Conservation (phyloP, 2,797 vertebrate species). For the Chromobotia macracanthus region DNA sequence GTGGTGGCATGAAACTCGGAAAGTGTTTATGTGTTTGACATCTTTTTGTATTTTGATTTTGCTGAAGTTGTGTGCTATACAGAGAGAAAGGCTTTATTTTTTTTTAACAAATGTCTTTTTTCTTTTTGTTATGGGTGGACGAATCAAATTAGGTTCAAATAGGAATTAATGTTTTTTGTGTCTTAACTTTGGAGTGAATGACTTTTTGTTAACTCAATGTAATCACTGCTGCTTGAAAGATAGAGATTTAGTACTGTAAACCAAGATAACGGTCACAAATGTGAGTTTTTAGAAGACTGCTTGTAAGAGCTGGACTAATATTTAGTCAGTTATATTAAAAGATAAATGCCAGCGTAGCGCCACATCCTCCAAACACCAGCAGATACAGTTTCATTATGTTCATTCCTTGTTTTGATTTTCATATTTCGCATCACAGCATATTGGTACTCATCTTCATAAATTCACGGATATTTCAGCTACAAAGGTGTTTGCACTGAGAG, state of each 20-base stretch:
- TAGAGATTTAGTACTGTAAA: conserved; percentile 97
- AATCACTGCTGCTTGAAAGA: conserved; percentile 92
- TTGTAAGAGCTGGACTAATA: conserved; percentile 90
- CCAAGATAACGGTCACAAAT: conserved; percentile 86
- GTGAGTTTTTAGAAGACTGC: conserved; percentile 92
- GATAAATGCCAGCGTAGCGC: conserved; percentile 74
- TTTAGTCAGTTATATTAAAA: conserved; percentile 81
- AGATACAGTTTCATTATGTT: conserved; percentile 65
- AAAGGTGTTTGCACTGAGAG: conserved; percentile 93
- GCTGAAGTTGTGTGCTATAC: conserved; percentile 62
- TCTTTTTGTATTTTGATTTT: conserved; percentile 67
- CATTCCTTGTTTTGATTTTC: conserved; percentile 51
- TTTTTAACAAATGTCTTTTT: conserved; percentile 65
- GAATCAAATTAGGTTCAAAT: conserved; percentile 76
- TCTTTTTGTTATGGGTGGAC: conserved; percentile 61
- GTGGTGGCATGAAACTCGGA: conserved; percentile 66
- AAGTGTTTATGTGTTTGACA: conserved; percentile 75
- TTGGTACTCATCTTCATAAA: conserved; percentile 73
- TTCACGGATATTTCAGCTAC: conserved; percentile 83
- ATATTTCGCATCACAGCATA: conserved; percentile 66
- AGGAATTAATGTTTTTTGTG: conserved; percentile 73
- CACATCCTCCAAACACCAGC: conserved; percentile 71
- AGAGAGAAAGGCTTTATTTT: conserved; percentile 68
- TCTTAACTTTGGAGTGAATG: conserved; percentile 74
- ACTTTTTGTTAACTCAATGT: conserved; percentile 75